Conservation (phyloP, 2,888 invertebrate species). For the Trisateles emortualis region DNA sequence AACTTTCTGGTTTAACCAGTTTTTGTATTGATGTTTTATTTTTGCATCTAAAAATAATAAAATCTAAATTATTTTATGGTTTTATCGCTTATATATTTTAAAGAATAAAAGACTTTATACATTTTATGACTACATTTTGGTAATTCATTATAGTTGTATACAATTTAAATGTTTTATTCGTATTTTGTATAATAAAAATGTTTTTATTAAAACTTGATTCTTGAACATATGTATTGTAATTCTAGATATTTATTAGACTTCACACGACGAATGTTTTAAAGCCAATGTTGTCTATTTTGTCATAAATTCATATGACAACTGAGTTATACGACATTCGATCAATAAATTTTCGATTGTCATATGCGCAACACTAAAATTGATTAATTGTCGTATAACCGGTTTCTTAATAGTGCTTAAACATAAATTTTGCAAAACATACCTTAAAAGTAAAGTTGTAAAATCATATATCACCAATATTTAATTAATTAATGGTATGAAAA, state of each 20-base stretch:
- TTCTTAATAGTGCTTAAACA: neutral
- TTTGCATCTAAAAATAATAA: constrained; percentile 16
- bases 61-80: constrained; percentile 16
- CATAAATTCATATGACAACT: neutral
- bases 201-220: constrained; percentile 27
- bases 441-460: neutral
- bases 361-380: neutral
- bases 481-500: no score
- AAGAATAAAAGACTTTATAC: constrained; percentile 25
- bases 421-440: neutral
- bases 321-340: neutral
- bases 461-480: no score
- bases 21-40: constrained; percentile 8
- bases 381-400: neutral
- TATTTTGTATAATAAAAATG: constrained; percentile 17
- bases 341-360: neutral
- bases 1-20: constrained; percentile 20
- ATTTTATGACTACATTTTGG: constrained; percentile 21
- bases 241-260: constrained; percentile 23
- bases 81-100: constrained; percentile 29
- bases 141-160: constrained; percentile 15
- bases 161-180: neutral
- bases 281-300: neutral
- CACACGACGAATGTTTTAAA: constrained; percentile 16
- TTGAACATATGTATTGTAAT: constrained; percentile 9